Base-by-base conservation (phyloP, 2,888 invertebrate species). In the Crematogaster levior region DNA sequence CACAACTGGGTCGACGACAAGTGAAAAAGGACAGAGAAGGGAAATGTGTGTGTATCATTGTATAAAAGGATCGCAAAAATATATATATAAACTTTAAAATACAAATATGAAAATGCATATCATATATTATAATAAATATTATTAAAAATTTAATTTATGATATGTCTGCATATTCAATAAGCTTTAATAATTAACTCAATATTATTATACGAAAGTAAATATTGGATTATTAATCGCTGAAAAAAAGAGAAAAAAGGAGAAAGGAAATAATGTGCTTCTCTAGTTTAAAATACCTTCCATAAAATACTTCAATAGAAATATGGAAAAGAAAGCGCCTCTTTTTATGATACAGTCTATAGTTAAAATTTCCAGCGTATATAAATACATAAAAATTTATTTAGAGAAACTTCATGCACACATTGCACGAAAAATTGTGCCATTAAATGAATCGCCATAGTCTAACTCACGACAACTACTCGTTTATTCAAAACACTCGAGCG, bases 361-460 rank as follows among this genome's bases (percentile, higher is more conserved):
- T 10, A n/a, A 61, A 53, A 77, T 58, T 68, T 40, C 34, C 56
- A 10, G 21, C 12, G 12, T 51, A 75, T 12, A 7, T 24, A 75
- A 12, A 6, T 24, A 12, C 7, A 61, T 4, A 18, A 46, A 30
- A 56, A 77, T 61, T 21, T 66, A 27, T 53, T 40, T 68, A 27
- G 2, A 77, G 21, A 40, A 68, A 68, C 24, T 51, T 40, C 18
- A 34, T 9, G 37, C 48, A n/a, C n/a, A n/a, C n/a, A 43, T 30
- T n/a, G 18, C n/a, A n/a, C 7, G 18, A 68, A 43, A 68, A 79
- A 65, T 68, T 79, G 12, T 30, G 18, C 30, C 30, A 30, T 43
- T 56, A 79, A 68, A 43, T 56, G 34, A n/a, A 79, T 68, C 43
- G 68, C 21, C 43, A 40, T 79, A 68, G 66, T 68, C 77, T 79